Evolutionary conservation across 2,888 invertebrate genomes (phyloP).

Genomic region (Dicranocentrus wangi): DNA sequence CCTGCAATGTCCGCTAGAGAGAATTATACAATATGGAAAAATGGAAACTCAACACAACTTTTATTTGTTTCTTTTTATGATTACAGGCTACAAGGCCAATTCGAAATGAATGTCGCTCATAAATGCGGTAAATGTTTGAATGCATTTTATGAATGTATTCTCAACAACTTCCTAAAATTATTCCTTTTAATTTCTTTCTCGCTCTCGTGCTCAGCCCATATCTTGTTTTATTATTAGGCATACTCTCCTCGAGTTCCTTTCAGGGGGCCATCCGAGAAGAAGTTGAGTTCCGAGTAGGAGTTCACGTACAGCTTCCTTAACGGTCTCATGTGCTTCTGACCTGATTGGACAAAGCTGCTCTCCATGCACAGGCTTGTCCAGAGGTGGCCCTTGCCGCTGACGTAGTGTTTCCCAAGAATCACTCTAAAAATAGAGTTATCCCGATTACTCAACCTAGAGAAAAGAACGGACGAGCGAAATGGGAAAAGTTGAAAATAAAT

Average conservation of each 20-base stretch:
- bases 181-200: not conserved
- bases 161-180: not conserved
- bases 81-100: too few relatives aligned
- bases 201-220: too few relatives aligned
- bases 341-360: not conserved
- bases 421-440: conserved; percentile 22
- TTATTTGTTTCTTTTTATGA: too few relatives aligned
- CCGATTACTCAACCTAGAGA: conserved; percentile 27
- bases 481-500: not conserved
- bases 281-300: conserved; percentile 29
- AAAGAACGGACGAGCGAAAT: too few relatives aligned
- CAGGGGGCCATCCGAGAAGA: conserved; percentile 9
- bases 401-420: conserved; percentile 26
- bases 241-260: conserved; percentile 8
- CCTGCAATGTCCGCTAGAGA: too few relatives aligned
- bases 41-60: too few relatives aligned
- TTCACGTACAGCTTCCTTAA: conserved; percentile 25
- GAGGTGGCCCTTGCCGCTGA: conserved; percentile 31
- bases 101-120: too few relatives aligned
- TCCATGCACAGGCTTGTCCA: conserved; percentile 46
- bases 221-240: not conserved
- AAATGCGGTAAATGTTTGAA: too few relatives aligned
- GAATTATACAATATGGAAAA: too few relatives aligned
- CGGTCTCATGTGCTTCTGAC: not conserved
- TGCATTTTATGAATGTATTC: not conserved